Evolutionary conservation across 2,797 vertebrate species (phyloP), one percentile per base, ranked within the genome.

Genomic region (Capromys pilorides): DNA sequence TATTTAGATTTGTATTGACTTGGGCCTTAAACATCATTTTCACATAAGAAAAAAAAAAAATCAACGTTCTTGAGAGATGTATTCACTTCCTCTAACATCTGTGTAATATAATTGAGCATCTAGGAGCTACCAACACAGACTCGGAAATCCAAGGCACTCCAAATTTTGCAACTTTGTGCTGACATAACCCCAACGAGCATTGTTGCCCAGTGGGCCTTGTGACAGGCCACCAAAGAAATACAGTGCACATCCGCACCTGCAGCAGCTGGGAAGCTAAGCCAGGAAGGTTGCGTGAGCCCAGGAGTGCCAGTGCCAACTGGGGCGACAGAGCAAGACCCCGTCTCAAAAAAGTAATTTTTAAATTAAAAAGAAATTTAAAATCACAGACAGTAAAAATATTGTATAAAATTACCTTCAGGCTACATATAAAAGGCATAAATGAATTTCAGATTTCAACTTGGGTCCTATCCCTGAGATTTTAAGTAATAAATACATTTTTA

Each of bases 381-480:
- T 36, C 73, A 92, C 33, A 41, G 11, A 75, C 28, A 64, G 26
- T 93, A 54, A 77, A 88, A 93, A 12, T 66, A 28, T 49, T 66
- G 28, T 49, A 57, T 83, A 54, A 71, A 26, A 41, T 75, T 75
- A 62, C 66, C 41, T n/a, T 83, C 13, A 45, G 36, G 24, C 31
- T 62, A 3, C 54, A 86, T 82, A 8, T 88, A 54, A 75, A 59
- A 86, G 81, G 31, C 22, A 31, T 67, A 36, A 16, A 78, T 59
- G 81, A 80, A 66, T 93, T 64, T 77, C 71, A 64, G 57, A 7
- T 73, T 73, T 93, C 26, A 41, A n/a, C n/a, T 89, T 89, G 71
- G 49, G 39, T 78, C 31, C 66, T 26, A 67, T 77, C 49, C 59
- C 49, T 81, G 64, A 22, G 3, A 78, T 67, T 26, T 59, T n/a